These are phyloP conservation scores for Periplaneta americana DNA, from an alignment of 1,140 invertebrate genomes.

Conservation along the genomic window DNA sequence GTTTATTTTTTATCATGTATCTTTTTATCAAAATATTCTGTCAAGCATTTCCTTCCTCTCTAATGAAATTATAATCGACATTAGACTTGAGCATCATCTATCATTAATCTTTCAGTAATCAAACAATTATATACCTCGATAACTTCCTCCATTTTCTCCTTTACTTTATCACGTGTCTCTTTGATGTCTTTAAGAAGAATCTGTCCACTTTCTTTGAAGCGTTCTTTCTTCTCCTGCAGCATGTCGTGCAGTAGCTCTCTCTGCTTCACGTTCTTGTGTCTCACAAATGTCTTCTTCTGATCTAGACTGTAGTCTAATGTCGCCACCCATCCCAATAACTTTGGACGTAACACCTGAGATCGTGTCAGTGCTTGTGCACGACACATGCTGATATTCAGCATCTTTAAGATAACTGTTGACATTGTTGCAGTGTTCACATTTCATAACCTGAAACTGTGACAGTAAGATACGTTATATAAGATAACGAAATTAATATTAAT, in stretches of 20 bases:
- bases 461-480: too few species aligned
- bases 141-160: conserved; percentile 29
- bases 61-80: too few species aligned
- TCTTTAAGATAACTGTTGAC: not conserved
- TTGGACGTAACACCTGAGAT: not conserved
- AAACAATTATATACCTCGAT: conserved; percentile 26
- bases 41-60: too few species aligned
- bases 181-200: conserved; percentile 26
- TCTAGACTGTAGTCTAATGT: not conserved
- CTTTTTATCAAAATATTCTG: too few species aligned
- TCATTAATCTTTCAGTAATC: too few species aligned
- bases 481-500: too few species aligned
- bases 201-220: conserved; percentile 23
- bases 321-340: not conserved
- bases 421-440: not conserved
- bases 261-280: not conserved
- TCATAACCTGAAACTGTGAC: not conserved
- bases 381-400: not conserved
- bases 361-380: not conserved
- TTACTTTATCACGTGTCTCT: conserved; percentile 27
- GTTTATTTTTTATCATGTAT: too few species aligned
- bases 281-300: not conserved
- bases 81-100: too few species aligned
- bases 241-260: not conserved
- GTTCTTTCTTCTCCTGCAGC: conserved; percentile 15